Percentiles rank a stretch among this genome's conserved stretches.
Conservation (phyloP, 2,888 invertebrate genomes). For the Rhabditoides inermis region DNA sequence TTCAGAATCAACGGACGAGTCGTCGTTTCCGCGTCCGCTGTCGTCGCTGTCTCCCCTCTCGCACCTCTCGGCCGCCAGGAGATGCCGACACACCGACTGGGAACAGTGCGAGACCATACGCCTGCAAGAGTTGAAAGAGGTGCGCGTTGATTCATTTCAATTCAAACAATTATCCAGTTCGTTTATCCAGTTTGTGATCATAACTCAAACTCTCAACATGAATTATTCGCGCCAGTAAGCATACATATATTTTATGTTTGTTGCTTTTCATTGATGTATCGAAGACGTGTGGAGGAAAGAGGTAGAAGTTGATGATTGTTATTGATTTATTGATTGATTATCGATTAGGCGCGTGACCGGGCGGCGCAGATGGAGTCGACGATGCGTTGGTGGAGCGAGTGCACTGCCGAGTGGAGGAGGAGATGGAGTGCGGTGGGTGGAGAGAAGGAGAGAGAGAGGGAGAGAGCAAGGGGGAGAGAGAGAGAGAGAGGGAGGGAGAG, state of each 20-base stretch:
- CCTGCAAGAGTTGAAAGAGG: slow-evolving; percentile 77
- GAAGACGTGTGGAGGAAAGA: too few species aligned
- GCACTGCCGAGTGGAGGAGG: slow-evolving; percentile 87
- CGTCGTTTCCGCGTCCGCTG: too few species aligned
- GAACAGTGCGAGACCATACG: slow-evolving; percentile 60
- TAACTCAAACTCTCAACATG: too few species aligned
- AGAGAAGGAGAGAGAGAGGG: slow-evolving; percentile 80
- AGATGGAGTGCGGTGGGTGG: slow-evolving; percentile 79
- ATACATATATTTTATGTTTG: too few species aligned
- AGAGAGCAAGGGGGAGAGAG: slow-evolving; percentile 86
- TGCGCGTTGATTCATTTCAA: background rate
- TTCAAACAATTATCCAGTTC: too few species aligned
- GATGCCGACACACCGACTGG: slow-evolving; percentile 52
- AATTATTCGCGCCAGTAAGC: too few species aligned
- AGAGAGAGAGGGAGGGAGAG: slow-evolving; percentile 92
- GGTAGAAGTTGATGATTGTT: too few species aligned
- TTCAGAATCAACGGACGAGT: too few species aligned
- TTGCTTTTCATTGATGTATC: too few species aligned
- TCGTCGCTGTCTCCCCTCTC: too few species aligned
- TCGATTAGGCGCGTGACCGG: slow-evolving; percentile 67
- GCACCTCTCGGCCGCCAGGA: slow-evolving; percentile 17
- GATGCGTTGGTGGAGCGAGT: slow-evolving; percentile 97
- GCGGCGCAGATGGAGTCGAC: slow-evolving; percentile 98
- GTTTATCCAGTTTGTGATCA: too few species aligned
- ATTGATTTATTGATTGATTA: background rate